Percentiles rank a stretch among this genome's conserved stretches.
Evolutionary conservation across 2,888 invertebrate genomes (phyloP).

Genomic region (Portevinia maculata): DNA sequence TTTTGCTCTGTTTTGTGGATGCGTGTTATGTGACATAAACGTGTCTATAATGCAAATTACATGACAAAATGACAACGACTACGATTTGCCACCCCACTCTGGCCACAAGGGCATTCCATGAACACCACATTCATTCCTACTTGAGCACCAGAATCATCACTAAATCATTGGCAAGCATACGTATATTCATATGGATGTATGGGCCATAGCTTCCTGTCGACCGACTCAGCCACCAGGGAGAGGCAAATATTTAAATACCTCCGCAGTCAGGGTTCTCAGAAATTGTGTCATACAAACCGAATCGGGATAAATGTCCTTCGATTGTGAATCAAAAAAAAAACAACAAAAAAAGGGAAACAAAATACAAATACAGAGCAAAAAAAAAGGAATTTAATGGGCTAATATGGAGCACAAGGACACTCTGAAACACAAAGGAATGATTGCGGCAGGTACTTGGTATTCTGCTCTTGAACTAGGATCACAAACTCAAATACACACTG

Average conservation of each 20-base stretch:
- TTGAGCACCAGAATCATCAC: constrained; percentile 62
- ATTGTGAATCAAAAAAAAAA: constrained; percentile 36
- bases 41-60: constrained; percentile 73
- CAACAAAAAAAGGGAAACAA: constrained; percentile 1
- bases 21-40: constrained; percentile 68
- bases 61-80: constrained; percentile 54
- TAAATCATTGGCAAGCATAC: constrained; percentile 61
- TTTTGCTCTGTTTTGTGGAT: constrained; percentile 49
- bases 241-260: constrained; percentile 64
- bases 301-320: constrained; percentile 63
- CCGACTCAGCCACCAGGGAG: constrained; percentile 44
- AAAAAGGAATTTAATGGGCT: constrained; percentile 52
- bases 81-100: constrained; percentile 18
- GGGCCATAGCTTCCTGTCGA: constrained; percentile 55
- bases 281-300: constrained; percentile 69
- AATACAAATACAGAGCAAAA: constrained; percentile 7
- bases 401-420: constrained; percentile 49
- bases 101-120: constrained; percentile 38
- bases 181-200: constrained; percentile 1
- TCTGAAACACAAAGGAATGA: constrained; percentile 12
- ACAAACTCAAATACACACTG: constrained; percentile 14
- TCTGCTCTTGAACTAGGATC: constrained; percentile 37
- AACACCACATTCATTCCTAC: constrained; percentile 41
- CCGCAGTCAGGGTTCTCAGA: constrained; percentile 46
- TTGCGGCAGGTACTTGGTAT: constrained; percentile 39